Conservation (phyloP, 2,888 invertebrate species). For the Heliconius sara region DNA sequence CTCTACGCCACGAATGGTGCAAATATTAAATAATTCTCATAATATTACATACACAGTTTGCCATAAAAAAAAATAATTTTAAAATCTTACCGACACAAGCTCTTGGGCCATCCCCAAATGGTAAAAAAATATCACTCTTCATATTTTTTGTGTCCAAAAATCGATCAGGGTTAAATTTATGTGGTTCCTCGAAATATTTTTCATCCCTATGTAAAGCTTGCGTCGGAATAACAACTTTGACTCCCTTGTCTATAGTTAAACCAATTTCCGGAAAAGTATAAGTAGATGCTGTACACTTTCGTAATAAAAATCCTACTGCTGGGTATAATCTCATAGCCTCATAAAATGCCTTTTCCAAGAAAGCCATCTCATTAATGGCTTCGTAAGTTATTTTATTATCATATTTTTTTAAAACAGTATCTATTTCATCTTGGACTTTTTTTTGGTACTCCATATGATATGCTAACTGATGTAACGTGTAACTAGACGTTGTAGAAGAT, state of each 20-base stretch:
- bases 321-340: conserved; percentile 77
- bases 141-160: conserved; percentile 62
- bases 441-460: conserved; percentile 74
- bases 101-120: conserved; percentile 76
- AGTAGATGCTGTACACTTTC: conserved; percentile 66
- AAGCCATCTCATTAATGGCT: conserved; percentile 72
- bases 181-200: conserved; percentile 67
- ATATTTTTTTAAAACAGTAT: conserved; percentile 65
- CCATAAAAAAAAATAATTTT: not conserved
- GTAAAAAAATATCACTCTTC: conserved; percentile 63
- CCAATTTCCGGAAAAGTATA: conserved; percentile 73
- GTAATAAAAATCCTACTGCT: conserved; percentile 68
- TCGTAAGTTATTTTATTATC: conserved; percentile 69
- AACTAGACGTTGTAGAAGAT: conserved; percentile 79
- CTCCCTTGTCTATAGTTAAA: conserved; percentile 67
- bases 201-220: conserved; percentile 73
- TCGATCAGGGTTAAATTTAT: conserved; percentile 71
- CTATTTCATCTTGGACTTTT: conserved; percentile 74
- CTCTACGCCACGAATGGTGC: too few relatives aligned
- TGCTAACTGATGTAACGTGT: conserved; percentile 76
- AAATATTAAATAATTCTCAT: not conserved
- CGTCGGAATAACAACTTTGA: conserved; percentile 68
- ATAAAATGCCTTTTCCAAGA: conserved; percentile 72
- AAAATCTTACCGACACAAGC: conserved; percentile 72
- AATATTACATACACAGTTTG: not conserved